Evolutionary conservation across 2,797 vertebrate species (phyloP).

Genomic region (Decapterus maruadsi): DNA sequence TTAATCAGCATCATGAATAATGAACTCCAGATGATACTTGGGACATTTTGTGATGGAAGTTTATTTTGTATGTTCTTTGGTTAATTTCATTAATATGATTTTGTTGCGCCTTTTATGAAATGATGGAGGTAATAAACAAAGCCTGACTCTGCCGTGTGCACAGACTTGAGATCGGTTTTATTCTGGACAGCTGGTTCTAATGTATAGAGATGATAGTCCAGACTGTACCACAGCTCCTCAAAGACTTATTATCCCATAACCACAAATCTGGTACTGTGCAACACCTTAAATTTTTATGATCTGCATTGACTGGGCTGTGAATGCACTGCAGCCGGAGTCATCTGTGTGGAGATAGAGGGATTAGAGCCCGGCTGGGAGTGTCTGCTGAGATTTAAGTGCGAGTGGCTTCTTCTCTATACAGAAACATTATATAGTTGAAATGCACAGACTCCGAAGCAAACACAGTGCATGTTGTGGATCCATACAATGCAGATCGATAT

Average conservation of each 20-base stretch:
- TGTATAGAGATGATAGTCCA: conserved; percentile 6
- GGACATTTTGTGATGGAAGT: conserved; percentile 7
- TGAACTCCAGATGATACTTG: neutral
- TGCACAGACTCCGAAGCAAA: neutral
- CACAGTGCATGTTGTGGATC: conserved; percentile 4
- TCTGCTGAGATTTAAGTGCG: neutral
- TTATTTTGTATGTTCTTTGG: conserved; percentile 9
- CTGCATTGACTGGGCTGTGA: conserved; percentile 12
- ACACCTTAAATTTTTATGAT: conserved; percentile 23
- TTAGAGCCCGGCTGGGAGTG: neutral
- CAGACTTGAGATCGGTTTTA: neutral
- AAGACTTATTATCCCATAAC: conserved; percentile 24
- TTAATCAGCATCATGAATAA: conserved; percentile 46
- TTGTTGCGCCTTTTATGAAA: neutral
- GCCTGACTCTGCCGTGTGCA: neutral
- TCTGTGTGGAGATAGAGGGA: neutral
- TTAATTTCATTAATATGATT: conserved; percentile 12
- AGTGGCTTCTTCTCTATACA: neutral
- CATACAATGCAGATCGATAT: conserved; percentile 33
- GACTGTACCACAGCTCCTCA: conserved; percentile 10
- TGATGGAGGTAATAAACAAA: conserved; percentile 18
- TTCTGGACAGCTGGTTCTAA: neutral
- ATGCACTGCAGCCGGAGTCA: conserved; percentile 19
- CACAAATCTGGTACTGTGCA: conserved; percentile 11
- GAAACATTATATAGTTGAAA: conserved; percentile 1